Conservation (phyloP, 2,797 vertebrate genomes). For the Anabas testudineus region DNA sequence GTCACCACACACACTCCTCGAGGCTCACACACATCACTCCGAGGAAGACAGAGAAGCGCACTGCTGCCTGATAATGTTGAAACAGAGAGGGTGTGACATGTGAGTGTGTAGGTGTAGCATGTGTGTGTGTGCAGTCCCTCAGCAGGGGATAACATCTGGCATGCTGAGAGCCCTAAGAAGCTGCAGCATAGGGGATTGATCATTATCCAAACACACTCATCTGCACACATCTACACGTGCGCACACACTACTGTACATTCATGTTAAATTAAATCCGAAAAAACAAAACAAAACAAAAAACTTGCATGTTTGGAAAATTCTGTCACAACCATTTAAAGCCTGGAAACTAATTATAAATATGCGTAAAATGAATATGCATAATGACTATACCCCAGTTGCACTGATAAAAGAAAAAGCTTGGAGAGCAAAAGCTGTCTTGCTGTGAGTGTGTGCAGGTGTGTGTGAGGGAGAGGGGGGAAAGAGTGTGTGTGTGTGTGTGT, state of each 20-base stretch:
- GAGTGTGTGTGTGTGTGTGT: conserved; percentile 46
- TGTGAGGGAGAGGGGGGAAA: neutral
- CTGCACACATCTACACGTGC: conserved; percentile 4
- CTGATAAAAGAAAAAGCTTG: conserved; percentile 73
- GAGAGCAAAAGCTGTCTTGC: conserved; percentile 65
- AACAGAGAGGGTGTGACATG: conserved; percentile 60
- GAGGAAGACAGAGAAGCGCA: conserved; percentile 44
- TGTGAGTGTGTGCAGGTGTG: conserved; percentile 27
- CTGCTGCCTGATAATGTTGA: conserved; percentile 59
- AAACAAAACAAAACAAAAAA: conserved; percentile 48
- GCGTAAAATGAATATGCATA: conserved; percentile 76
- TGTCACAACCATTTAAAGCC: conserved; percentile 65
- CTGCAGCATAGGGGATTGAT: conserved; percentile 42
- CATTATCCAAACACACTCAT: conserved; percentile 62
- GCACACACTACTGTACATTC: conserved; percentile 16
- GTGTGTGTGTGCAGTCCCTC: conserved; percentile 32
- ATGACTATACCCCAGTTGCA: conserved; percentile 60
- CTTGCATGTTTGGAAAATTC: conserved; percentile 64
- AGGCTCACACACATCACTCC: conserved; percentile 36
- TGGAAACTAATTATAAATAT: conserved; percentile 76
- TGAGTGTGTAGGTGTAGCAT: conserved; percentile 50
- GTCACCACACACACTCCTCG: conserved; percentile 15
- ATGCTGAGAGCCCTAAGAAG: conserved; percentile 59
- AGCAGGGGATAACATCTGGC: conserved; percentile 73
- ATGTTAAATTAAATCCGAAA: conserved; percentile 54